Evolutionary conservation across 1,140 invertebrate genomes (phyloP).

Genomic region (Lamellibrachia luymesi): DNA sequence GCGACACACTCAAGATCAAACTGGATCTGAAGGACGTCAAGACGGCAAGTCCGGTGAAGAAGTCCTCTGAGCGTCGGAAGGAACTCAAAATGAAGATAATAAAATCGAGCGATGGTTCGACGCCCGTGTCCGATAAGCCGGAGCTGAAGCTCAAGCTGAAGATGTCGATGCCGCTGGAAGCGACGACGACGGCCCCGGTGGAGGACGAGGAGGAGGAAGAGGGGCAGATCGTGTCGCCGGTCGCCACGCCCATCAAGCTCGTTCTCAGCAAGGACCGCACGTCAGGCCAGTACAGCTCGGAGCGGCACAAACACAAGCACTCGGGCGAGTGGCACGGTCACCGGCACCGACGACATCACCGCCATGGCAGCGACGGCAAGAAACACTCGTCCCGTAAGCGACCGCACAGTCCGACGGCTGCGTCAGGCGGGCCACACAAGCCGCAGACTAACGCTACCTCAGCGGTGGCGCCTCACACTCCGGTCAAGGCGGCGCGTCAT

Average conservation of each 20-base stretch:
- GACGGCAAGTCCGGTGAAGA: not conserved
- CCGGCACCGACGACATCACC: not conserved
- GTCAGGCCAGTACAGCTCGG: constrained; percentile 12
- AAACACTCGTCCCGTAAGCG: not conserved
- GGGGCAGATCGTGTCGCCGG: constrained; percentile 8
- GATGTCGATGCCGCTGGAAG: not conserved
- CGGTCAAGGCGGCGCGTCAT: not conserved
- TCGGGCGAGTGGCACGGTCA: not conserved
- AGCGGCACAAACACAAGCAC: constrained; percentile 16
- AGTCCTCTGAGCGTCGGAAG: not conserved
- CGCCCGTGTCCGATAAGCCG: not conserved
- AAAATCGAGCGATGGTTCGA: not conserved
- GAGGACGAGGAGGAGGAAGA: constrained; percentile 11
- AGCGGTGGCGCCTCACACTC: not conserved
- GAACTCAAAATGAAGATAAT: not conserved
- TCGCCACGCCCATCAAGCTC: constrained; percentile 14
- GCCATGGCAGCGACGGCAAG: not conserved
- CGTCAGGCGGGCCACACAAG: not conserved
- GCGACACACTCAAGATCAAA: not conserved
- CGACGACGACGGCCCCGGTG: not conserved
- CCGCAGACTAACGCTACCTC: not conserved
- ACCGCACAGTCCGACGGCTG: not conserved
- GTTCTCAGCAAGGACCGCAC: constrained; percentile 11
- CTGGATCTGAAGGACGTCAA: constrained; percentile 7
- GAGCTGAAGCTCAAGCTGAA: constrained; percentile 5